A percentile compares a stretch with the other conserved stretches of the same genome.
Conservation (phyloP, 2,113 vertebrate species). For the Catharus minimus region DNA sequence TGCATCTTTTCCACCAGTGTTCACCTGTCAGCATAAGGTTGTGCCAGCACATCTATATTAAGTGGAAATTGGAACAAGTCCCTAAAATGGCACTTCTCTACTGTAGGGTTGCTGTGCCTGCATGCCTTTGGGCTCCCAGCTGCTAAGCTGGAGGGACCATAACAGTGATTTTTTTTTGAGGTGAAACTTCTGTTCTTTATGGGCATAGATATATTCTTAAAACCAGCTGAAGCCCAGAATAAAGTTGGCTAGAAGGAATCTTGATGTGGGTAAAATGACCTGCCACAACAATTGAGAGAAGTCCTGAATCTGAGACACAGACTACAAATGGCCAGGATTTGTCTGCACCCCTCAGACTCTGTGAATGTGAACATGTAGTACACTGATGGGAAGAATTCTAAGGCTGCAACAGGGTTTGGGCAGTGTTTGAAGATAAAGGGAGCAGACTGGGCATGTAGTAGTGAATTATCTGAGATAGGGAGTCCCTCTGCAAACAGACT, state of each 20-base stretch:
- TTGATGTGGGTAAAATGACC: not conserved
- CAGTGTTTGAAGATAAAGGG: not conserved
- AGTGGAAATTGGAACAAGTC: not conserved
- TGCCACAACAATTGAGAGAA: not conserved
- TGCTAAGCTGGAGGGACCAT: not conserved
- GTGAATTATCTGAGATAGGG: not conserved
- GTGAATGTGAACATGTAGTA: not conserved
- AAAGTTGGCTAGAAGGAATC: not conserved
- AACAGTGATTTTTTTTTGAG: not conserved
- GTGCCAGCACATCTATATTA: slow-evolving; percentile 43
- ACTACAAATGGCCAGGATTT: not conserved
- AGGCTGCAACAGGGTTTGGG: not conserved
- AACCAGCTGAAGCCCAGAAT: not conserved
- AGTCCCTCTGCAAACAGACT: not conserved
- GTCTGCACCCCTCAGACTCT: not conserved
- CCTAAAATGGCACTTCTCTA: not conserved
- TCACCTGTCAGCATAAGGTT: slow-evolving; percentile 17
- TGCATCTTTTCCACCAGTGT: not conserved
- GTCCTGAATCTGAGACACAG: not conserved
- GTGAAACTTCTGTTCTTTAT: not conserved
- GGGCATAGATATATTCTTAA: not conserved
- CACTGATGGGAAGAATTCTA: not conserved
- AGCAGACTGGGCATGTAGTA: not conserved
- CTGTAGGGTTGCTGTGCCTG: not conserved
- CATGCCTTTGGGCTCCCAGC: not conserved